Evolutionary conservation across 2,888 invertebrate species (phyloP).

Genomic region (Philhelius pedissequus): DNA sequence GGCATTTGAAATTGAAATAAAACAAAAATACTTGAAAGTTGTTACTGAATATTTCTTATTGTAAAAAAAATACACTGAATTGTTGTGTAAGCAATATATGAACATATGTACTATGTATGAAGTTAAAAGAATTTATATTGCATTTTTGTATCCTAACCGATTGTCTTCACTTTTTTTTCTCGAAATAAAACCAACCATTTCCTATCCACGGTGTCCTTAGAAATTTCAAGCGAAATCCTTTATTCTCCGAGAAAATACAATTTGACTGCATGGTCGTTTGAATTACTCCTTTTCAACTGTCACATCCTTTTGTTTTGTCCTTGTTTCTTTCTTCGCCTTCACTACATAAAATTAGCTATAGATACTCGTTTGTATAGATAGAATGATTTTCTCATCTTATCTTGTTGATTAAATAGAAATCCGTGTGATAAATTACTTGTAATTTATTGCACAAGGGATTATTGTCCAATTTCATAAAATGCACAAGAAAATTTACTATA

Average conservation of each 20-base stretch:
- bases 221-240: neutral
- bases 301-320: neutral
- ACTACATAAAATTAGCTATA: neutral
- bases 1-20: too few relatives aligned
- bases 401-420: neutral
- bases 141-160: neutral
- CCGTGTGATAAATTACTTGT: constrained; percentile 11
- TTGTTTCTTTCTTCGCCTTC: neutral
- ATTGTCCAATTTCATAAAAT: neutral
- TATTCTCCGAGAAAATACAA: neutral
- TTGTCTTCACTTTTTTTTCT: neutral
- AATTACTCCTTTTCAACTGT: neutral
- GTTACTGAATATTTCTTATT: neutral
- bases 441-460: neutral
- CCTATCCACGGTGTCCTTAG: neutral
- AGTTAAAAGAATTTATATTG: neutral
- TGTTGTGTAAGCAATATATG: neutral
- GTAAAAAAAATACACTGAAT: neutral
- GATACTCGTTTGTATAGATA: neutral
- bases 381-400: neutral
- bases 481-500: neutral
- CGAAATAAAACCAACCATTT: neutral
- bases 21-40: too few relatives aligned
- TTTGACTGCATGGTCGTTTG: neutral
- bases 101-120: too few relatives aligned